phyloP scores from a whole-genome alignment of 2,113 vertebrate species.

The Oreocharis arfaki region DNA sequence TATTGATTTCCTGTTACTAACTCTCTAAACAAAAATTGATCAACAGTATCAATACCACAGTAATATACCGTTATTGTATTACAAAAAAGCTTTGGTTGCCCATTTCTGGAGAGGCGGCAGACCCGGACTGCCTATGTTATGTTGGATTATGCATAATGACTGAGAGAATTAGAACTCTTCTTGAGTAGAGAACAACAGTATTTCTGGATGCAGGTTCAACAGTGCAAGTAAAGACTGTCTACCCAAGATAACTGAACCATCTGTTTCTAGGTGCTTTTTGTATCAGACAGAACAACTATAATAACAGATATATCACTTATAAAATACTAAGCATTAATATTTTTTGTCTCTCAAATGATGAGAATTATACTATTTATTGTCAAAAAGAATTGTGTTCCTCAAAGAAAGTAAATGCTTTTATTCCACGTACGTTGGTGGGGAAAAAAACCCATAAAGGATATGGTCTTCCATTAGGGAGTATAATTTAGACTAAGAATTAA shows the following conservation, averaged over 20 bases:
- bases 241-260: background rate
- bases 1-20: background rate
- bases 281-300: background rate
- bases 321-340: background rate
- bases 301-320: background rate
- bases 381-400: background rate
- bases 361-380: background rate
- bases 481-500: background rate
- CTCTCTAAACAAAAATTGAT: background rate
- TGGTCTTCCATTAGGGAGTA: background rate
- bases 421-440: background rate
- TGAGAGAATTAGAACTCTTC: background rate
- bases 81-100: background rate
- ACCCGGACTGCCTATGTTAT: fast-evolving
- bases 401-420: background rate
- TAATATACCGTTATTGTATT: background rate
- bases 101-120: background rate
- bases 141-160: background rate
- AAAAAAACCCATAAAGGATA: background rate
- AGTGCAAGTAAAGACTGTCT: background rate
- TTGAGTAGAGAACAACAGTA: background rate
- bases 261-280: background rate
- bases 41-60: background rate
- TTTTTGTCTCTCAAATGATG: background rate
- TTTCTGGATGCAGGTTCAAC: too few species aligned